Evolutionary conservation across 2,113 vertebrate genomes (phyloP).

Genomic region (Glaucidium brasilianum): DNA sequence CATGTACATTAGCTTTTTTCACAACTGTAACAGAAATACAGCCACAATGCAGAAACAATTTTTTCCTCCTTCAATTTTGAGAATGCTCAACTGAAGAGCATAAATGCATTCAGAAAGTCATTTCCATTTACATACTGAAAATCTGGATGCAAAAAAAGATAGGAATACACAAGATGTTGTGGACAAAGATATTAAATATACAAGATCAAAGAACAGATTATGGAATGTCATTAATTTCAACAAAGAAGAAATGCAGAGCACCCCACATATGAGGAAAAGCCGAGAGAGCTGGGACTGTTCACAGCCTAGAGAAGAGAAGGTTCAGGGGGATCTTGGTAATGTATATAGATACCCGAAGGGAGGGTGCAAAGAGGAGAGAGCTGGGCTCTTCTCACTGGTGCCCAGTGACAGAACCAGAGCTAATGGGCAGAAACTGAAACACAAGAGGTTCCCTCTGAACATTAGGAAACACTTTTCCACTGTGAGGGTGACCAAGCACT

Average conservation of each 20-base stretch:
- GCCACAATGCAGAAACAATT: background rate
- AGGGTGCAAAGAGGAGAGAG: rapidly evolving
- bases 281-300: background rate
- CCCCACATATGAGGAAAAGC: background rate
- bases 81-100: background rate
- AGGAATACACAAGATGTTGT: background rate
- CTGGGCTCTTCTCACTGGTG: background rate
- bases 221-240: background rate
- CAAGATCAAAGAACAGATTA: background rate
- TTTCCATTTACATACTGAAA: background rate
- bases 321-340: background rate
- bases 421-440: background rate
- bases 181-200: background rate
- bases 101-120: background rate
- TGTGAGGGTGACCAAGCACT: background rate
- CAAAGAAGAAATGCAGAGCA: background rate
- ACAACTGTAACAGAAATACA: background rate
- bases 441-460: background rate
- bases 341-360: background rate
- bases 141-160: background rate
- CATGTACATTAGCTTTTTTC: background rate
- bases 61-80: background rate
- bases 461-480: background rate
- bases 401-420: background rate
- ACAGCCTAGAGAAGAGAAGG: background rate